Evolutionary conservation across 2,113 vertebrate species (phyloP).

Genomic region (Apteryx mantelli): DNA sequence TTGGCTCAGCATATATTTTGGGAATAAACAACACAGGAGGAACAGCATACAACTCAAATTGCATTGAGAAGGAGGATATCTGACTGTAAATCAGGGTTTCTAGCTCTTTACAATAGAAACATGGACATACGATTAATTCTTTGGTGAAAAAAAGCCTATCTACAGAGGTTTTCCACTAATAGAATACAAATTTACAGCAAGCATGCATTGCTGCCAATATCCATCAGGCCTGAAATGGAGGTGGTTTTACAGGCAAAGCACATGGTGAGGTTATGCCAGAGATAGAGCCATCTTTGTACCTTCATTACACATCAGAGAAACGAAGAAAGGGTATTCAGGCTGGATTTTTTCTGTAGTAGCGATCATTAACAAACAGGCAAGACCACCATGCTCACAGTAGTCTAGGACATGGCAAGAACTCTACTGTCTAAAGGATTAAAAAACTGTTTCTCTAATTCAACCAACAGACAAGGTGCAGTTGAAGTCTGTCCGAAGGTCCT

Average conservation of each 20-base stretch:
- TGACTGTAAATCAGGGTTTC: background rate
- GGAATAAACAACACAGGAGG: background rate
- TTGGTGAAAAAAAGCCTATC: background rate
- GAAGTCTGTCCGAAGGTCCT: background rate
- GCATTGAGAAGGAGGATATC: background rate
- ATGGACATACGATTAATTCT: accelerated
- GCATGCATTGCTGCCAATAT: background rate
- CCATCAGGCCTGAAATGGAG: background rate
- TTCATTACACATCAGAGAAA: background rate
- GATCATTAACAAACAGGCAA: background rate
- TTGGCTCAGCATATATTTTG: background rate
- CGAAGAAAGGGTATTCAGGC: background rate
- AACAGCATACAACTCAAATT: background rate
- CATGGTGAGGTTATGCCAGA: background rate
- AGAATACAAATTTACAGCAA: background rate
- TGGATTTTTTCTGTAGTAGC: background rate
- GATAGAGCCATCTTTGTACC: background rate
- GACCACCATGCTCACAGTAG: background rate
- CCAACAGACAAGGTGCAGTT: background rate
- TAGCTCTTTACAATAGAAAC: background rate
- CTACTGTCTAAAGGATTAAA: background rate
- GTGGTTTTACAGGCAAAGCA: background rate
- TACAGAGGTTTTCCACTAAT: background rate
- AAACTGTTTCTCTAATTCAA: background rate
- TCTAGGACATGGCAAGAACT: background rate